Base-by-base conservation (phyloP, 2,797 vertebrate genomes). In the Gobio occitaniae region DNA sequence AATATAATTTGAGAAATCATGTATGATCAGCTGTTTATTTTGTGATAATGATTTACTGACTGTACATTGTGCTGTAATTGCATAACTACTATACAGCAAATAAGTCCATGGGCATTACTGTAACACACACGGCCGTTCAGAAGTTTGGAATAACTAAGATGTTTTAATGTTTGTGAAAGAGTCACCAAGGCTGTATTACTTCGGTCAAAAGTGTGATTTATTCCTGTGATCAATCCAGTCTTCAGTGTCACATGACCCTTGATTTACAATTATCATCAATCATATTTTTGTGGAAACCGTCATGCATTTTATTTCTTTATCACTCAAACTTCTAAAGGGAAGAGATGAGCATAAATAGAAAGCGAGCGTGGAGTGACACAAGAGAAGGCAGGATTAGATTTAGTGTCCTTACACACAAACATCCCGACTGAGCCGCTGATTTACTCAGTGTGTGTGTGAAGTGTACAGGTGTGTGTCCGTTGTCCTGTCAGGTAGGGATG, bases 381-480 rank as follows among this genome's bases (percentile, higher is more conserved):
- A 56, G 54, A 56, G 19, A 56, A 56, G 19, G 8, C 54, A 56
- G 54, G n/a, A n/a, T 47, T 4, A n/a, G 6, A 15, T 3, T 32
- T 32, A 52, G 47, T 29, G 25, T 52, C 9, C 36, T 75, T 29
- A 21, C 13, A 36, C 48, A 36, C 16, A 54, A 13, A 75, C 54
- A 75, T 54, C 21, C 6, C 8, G 48, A 50, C 3, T 29, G 47
- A 72, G 69, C n/a, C 29, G n/a, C 47, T 48, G 25, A 29, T 48
- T 29, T 9, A 17, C 9, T 10, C 16, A 29, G 86, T 86, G 80
- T 78, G 54, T 52, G 19, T 48, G 82, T 69, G 59, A 36, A 75
- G 21, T 6, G 9, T 76, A 16, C 48, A 17, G 78, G 75, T 85
- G 85, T 80, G 80, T 80, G 52, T 80, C 19, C 38, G 36, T 71